These are phyloP conservation scores for Tigriopus californicus DNA, from an alignment of 2,888 invertebrate species.

Conservation along the genomic window DNA sequence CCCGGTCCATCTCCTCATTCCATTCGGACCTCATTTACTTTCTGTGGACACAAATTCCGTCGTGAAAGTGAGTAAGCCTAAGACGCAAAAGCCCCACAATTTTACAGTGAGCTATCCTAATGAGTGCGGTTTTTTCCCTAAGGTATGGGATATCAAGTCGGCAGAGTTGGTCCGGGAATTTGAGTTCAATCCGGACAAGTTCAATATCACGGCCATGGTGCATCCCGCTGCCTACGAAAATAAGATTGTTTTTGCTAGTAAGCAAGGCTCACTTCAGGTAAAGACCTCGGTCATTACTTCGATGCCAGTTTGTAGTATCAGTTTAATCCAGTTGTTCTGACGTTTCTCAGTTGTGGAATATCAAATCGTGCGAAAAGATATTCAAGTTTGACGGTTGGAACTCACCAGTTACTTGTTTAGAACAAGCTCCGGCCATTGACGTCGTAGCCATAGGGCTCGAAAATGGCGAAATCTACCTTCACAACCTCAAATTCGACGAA, in stretches of 20 bases:
- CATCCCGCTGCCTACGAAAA: slow-evolving; percentile 91
- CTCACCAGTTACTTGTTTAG: slow-evolving; percentile 47
- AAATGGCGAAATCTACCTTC: slow-evolving; percentile 60
- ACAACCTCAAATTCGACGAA: slow-evolving; percentile 70
- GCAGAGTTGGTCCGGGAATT: slow-evolving; percentile 33
- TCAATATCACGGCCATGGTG: slow-evolving; percentile 56
- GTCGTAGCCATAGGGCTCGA: slow-evolving; percentile 70
- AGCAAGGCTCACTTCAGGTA: slow-evolving; percentile 56
- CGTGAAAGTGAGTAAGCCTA: slow-evolving; percentile 29
- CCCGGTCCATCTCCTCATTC: slow-evolving; percentile 52
- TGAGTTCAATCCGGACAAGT: slow-evolving; percentile 37
- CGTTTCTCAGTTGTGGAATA: slow-evolving; percentile 49
- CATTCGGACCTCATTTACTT: slow-evolving; percentile 68
- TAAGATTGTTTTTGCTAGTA: slow-evolving; percentile 70
- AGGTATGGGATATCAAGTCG: slow-evolving; percentile 60
- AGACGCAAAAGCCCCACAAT: too few relatives aligned
- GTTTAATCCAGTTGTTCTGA: slow-evolving; percentile 26
- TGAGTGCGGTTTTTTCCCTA: too few relatives aligned
- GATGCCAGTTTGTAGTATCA: slow-evolving; percentile 18
- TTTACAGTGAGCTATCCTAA: too few relatives aligned
- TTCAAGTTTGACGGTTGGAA: slow-evolving; percentile 52
- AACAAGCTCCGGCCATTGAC: slow-evolving; percentile 71
- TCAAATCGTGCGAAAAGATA: slow-evolving; percentile 52
- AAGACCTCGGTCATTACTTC: background rate
- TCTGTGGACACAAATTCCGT: slow-evolving; percentile 59